These are phyloP conservation scores for Loris lydekkerianus DNA, from an alignment of 2,797 vertebrate species.

Conservation along the genomic window DNA sequence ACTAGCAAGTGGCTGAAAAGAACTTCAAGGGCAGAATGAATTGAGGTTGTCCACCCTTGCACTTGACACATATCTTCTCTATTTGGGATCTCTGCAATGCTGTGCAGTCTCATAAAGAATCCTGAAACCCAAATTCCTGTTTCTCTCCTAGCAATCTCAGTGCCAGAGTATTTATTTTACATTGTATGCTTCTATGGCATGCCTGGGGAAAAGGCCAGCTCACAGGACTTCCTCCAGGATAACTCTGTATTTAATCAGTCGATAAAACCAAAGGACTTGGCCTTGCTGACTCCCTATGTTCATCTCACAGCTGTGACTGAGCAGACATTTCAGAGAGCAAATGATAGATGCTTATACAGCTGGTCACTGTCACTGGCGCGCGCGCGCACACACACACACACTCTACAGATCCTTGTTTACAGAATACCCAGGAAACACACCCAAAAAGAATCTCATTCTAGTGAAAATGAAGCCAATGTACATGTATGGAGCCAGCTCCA, in stretches of 20 bases:
- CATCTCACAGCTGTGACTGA: slow-evolving; percentile 81
- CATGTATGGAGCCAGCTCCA: neutral
- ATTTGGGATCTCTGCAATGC: neutral
- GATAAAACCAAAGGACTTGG: neutral
- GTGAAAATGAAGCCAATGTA: neutral
- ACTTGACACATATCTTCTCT: slow-evolving; percentile 22
- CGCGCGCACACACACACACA: no score
- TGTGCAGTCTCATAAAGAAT: neutral
- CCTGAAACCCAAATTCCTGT: slow-evolving; percentile 36
- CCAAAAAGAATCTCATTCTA: slow-evolving; percentile 57
- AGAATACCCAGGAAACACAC: slow-evolving; percentile 72
- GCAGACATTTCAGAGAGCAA: slow-evolving; percentile 63
- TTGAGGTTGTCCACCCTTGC: neutral
- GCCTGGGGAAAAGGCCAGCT: neutral
- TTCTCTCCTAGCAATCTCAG: slow-evolving; percentile 56
- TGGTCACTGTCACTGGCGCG: slow-evolving; percentile 5
- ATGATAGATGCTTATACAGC: neutral
- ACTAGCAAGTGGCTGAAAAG: slow-evolving; percentile 36
- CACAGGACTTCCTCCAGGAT: neutral
- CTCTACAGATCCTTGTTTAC: neutral
- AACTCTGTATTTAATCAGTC: neutral
- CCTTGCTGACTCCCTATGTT: neutral
- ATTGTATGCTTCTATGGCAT: neutral
- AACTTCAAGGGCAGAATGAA: neutral
- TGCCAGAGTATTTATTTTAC: slow-evolving; percentile 3